Conservation (phyloP, 2,113 vertebrate species). For the Tetrax tetrax region DNA sequence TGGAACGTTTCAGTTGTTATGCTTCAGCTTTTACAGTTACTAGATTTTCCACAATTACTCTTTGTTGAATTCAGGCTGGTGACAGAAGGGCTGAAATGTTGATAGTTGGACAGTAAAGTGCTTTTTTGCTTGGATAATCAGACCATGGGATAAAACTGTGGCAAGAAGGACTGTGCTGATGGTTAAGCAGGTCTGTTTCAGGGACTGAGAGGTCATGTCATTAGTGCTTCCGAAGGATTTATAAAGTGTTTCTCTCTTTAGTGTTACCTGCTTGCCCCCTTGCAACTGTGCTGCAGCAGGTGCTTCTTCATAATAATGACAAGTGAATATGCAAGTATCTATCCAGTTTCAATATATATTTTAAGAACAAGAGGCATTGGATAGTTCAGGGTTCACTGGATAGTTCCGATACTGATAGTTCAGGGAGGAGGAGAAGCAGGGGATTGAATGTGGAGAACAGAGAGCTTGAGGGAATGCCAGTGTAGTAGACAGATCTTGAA, state of each 20-base stretch:
- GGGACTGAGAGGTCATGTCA: background rate
- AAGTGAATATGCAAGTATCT: background rate
- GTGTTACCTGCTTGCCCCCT: background rate
- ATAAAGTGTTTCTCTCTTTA: background rate
- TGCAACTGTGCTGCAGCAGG: background rate
- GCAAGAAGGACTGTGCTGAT: background rate
- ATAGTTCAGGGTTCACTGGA: background rate
- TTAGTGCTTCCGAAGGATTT: background rate
- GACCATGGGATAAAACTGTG: background rate
- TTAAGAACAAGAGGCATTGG: background rate
- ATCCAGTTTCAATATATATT: background rate
- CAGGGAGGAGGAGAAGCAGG: background rate
- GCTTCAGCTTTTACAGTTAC: background rate
- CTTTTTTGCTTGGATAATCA: background rate
- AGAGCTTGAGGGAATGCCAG: background rate
- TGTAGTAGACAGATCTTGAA: background rate
- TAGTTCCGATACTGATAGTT: background rate
- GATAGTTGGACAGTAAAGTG: background rate
- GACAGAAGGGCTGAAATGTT: background rate
- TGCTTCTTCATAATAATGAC: background rate
- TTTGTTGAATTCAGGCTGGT: background rate
- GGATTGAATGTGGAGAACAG: background rate
- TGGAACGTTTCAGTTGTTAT: fast-evolving
- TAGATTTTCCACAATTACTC: background rate
- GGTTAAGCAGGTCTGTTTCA: background rate